A percentile compares a stretch with the other conserved stretches of the same genome.
Conservation (phyloP, 1,140 invertebrate genomes). For the Laodelphax striatellus region DNA sequence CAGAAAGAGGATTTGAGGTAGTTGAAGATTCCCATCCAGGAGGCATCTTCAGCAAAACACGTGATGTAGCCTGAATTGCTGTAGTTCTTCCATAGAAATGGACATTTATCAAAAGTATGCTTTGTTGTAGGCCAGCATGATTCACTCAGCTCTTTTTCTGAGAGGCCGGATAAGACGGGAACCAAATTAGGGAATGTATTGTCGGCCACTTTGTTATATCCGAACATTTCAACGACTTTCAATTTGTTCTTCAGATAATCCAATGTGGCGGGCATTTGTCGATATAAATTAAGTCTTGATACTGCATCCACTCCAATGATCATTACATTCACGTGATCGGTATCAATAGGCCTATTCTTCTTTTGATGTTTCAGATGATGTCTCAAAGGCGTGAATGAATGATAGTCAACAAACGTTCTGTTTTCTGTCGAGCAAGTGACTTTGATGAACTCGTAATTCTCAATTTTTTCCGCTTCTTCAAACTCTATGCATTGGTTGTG, state of each 20-base stretch:
- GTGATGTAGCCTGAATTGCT: constrained; percentile 39
- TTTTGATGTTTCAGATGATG: neutral
- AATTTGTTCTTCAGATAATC: constrained; percentile 31
- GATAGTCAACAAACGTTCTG: constrained; percentile 23
- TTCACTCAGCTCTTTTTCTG: constrained; percentile 24
- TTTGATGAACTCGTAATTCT: constrained; percentile 21
- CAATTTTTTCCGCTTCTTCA: constrained; percentile 2
- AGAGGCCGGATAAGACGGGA: constrained; percentile 36
- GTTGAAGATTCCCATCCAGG: constrained; percentile 42
- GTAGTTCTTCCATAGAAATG: constrained; percentile 44
- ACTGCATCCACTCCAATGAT: constrained; percentile 58
- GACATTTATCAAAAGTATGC: constrained; percentile 44
- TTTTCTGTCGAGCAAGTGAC: constrained; percentile 14
- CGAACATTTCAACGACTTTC: constrained; percentile 30
- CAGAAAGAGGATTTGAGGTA: constrained; percentile 42
- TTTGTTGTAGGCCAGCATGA: constrained; percentile 23
- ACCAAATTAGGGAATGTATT: constrained; percentile 37
- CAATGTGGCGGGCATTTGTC: constrained; percentile 40
- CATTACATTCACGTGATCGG: constrained; percentile 37
- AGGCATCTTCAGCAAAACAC: constrained; percentile 42
- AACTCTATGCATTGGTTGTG: constrained; percentile 18
- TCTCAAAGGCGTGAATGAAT: constrained; percentile 24
- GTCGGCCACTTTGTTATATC: constrained; percentile 34
- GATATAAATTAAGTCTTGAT: constrained; percentile 42
- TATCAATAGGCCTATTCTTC: neutral